Evolutionary conservation across 2,888 invertebrate genomes (phyloP).

Genomic region (Melinopterus prodromus): DNA sequence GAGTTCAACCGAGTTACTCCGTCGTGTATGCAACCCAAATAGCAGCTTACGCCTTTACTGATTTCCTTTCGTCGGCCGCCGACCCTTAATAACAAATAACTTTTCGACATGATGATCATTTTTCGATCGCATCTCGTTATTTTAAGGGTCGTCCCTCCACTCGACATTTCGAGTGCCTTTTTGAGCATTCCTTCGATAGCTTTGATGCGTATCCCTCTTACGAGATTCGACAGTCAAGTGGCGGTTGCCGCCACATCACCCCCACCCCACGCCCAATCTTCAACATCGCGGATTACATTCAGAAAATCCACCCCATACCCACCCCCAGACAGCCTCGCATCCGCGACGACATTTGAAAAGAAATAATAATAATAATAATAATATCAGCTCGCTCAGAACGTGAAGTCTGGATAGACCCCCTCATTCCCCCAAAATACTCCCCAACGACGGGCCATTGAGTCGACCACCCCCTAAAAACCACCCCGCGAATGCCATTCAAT

Average conservation of each 20-base stretch:
- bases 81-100: background rate
- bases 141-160: background rate
- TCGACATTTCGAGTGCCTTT: background rate
- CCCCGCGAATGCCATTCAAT: slow-evolving; percentile 4
- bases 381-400: background rate
- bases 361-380: background rate
- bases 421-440: background rate
- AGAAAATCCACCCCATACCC: background rate
- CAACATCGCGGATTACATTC: background rate
- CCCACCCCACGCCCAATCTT: background rate
- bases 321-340: background rate
- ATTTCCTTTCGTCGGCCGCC: background rate
- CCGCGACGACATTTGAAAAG: background rate
- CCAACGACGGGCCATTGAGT: background rate
- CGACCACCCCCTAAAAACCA: background rate
- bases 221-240: background rate
- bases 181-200: background rate
- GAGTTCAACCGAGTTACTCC: too few species aligned
- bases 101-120: background rate
- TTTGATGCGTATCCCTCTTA: background rate
- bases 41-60: background rate
- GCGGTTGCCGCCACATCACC: background rate
- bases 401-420: background rate
- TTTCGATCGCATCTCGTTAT: background rate
- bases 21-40: too few species aligned